These are phyloP conservation scores for Oophaga sylvatica DNA, from an alignment of 2,797 vertebrate species.

Conservation along the genomic window DNA sequence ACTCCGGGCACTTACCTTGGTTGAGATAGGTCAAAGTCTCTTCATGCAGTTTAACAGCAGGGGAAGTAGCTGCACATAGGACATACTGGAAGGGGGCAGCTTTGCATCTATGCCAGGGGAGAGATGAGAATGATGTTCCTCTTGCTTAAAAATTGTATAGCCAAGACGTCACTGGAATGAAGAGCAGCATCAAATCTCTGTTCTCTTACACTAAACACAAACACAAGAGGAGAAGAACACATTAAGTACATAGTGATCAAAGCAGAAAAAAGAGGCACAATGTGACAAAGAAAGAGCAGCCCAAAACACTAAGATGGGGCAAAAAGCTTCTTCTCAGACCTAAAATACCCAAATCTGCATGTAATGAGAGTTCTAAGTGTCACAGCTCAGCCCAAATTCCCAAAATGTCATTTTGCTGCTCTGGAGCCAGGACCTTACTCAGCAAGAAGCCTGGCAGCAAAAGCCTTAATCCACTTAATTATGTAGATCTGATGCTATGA, in stretches of 20 bases:
- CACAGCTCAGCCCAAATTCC: not conserved
- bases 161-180: slow-evolving; percentile 79
- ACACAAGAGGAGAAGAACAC: not conserved
- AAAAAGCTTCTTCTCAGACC: not conserved
- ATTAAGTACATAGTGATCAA: not conserved
- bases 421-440: not conserved
- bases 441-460: not conserved
- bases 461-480: slow-evolving; percentile 37
- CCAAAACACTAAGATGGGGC: not conserved
- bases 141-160: slow-evolving; percentile 86
- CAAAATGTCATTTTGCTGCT: slow-evolving; percentile 28
- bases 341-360: not conserved
- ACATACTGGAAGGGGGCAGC: slow-evolving; percentile 83
- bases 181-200: not conserved
- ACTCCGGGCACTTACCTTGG: slow-evolving; percentile 80
- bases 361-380: not conserved
- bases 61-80: slow-evolving; percentile 88
- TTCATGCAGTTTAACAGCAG: slow-evolving; percentile 89
- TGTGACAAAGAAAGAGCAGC: not conserved
- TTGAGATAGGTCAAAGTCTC: slow-evolving; percentile 95
- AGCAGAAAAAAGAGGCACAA: not conserved
- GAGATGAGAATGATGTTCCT: slow-evolving; percentile 77
- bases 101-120: slow-evolving; percentile 77
- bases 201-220: not conserved
- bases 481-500: not conserved